phyloP scores from a whole-genome alignment of 2,113 vertebrate species.

The Strigops habroptila region DNA sequence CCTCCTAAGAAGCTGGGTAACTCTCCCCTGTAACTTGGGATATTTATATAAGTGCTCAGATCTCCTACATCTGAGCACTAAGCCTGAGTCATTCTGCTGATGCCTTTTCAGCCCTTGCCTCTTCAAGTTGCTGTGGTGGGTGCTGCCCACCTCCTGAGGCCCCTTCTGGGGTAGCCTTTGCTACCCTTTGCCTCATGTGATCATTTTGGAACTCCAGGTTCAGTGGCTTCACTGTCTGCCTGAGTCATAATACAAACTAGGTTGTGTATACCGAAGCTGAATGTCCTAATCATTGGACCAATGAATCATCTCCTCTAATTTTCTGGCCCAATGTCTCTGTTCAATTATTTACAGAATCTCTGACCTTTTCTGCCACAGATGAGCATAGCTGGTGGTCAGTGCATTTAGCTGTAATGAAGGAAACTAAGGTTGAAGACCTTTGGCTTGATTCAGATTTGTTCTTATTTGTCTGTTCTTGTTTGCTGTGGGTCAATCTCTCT shows the following conservation, averaged over 20 bases:
- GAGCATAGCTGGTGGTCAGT: neutral
- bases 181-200: neutral
- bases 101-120: neutral
- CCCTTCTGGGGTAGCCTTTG: neutral
- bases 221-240: neutral
- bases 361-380: neutral
- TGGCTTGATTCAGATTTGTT: neutral
- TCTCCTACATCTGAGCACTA: accelerated
- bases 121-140: neutral
- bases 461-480: neutral
- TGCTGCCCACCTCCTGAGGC: neutral
- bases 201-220: neutral
- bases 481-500: neutral
- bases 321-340: conserved; percentile 20
- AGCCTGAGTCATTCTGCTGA: neutral
- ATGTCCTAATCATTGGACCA: neutral
- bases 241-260: conserved; percentile 29
- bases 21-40: accelerated
- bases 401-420: neutral
- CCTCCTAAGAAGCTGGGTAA: neutral
- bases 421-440: neutral
- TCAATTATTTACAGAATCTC: conserved; percentile 43
- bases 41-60: neutral
- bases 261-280: neutral
- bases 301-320: conserved; percentile 23